Evolutionary conservation across 2,888 invertebrate genomes (phyloP), one percentile per base, ranked within the genome.

Genomic region (Orthosia incerta): DNA sequence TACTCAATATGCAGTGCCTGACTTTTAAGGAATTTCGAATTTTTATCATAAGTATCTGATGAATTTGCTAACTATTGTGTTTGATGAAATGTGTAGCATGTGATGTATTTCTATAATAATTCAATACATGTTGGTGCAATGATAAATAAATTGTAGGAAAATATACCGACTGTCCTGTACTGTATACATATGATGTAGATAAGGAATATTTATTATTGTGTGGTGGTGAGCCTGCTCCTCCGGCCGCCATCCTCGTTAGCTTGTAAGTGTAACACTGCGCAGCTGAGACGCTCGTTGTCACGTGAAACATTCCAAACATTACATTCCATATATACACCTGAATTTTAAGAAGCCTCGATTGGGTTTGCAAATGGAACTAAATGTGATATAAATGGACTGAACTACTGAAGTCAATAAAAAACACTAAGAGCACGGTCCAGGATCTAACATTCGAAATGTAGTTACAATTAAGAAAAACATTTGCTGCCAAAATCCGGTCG

Each of bases 1-100:
- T 68, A 82, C 69, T 77, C 69, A 51, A 69, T 61, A 80, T n/a
- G 50, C 67, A 75, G 86, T 87, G 88, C 87, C 87, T 87, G 76
- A 82, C 61, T 77, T 75, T 77, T 75, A 70, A 73, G 56, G 59
- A 72, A 76, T 71, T 75, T 81, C 26, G 76, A 79, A 63, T 74
- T 85, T 74, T 67, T 81, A 80, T 75, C 26, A 23, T 71, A 70
- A 55, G 55, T 51, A 26, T 75, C 18, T 56, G 48, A 72, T 67
- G 67, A 71, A 67, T 57, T 76, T 71, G 59, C 45, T 59, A 75
- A 68, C 45, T 70, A 80, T 71, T 74, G 48, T 76, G 69, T 66
- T 70, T 26, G 4, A 60, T 62, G 26, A 60, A 31, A 50, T 16
- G 4, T 53, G 9, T 39, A 71, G 13, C 20, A 26, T 20, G 13